These are phyloP conservation scores for Drosophila gaucha DNA, from an alignment of 2,888 invertebrate species.

Conservation along the genomic window DNA sequence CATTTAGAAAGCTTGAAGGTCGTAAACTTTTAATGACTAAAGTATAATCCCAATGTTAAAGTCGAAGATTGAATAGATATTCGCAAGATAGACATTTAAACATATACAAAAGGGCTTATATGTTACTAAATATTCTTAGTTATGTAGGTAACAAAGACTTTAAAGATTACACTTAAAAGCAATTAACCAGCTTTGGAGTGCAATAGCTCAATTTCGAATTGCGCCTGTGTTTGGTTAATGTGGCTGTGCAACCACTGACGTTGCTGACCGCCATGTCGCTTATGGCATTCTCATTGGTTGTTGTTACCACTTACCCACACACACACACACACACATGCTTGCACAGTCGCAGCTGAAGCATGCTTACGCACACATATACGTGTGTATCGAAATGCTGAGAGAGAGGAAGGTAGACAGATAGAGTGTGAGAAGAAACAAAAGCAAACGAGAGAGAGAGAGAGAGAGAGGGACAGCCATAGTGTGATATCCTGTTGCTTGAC, in stretches of 20 bases:
- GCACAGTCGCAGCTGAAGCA: not conserved
- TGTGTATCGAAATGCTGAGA: not conserved
- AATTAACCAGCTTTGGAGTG: not conserved
- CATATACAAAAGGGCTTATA: no score
- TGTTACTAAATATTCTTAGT: no score
- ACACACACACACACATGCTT: constrained; percentile 11
- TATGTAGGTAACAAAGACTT: not conserved
- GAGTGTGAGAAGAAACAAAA: not conserved
- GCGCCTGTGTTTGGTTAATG: not conserved
- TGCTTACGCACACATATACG: not conserved
- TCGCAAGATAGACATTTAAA: no score
- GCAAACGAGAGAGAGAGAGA: not conserved
- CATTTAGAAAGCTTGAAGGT: not conserved
- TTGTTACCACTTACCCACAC: constrained; percentile 8
- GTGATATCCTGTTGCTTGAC: constrained; percentile 60
- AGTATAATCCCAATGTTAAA: not conserved
- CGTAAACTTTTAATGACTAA: not conserved
- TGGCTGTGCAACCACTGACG: constrained; percentile 13
- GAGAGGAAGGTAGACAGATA: not conserved
- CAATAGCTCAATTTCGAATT: not conserved
- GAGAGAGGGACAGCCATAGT: constrained; percentile 4
- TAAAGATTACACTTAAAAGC: not conserved
- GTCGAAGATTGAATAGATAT: not conserved
- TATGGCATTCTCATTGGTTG: constrained; percentile 56
- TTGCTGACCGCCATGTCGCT: constrained; percentile 39